Evolutionary conservation across 2,888 invertebrate genomes (phyloP), one percentile per base, ranked within the genome.

Genomic region (Synergus itoensis): DNA sequence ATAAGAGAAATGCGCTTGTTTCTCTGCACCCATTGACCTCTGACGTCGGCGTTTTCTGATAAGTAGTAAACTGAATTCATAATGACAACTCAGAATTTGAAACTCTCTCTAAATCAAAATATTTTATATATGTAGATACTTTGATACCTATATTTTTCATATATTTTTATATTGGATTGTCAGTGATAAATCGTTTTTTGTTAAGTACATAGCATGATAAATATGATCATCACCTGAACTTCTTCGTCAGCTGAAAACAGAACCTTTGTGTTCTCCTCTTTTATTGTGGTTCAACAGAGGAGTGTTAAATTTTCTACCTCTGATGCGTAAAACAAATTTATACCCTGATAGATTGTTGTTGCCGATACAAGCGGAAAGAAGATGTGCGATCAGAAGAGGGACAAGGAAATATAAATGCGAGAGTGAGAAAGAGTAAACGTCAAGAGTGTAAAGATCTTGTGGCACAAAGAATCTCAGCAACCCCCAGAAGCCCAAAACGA

Each of bases 11-110:
- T 73, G 73, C 82, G 82, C 80, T 79, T 79, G 81, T 82, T 82
- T 82, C 81, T 84, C 36, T 36, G 36, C 84, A 85, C 84, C 84
- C 83, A 82, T 81, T 85, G 85, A 85, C 86, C 84, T 83, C 80
- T 84, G 83, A 84, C 82, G 84, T 73, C 21, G n/a, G 53, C 36
- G 53, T 8, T 73, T 53, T n/a, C 8, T 16, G 53, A 73, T 48
- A 28, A 73, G 48, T 53, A 48, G 36, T 73, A 73, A 69, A 11
- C 21, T 60, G 14, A 45, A 45, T 53, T 53, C 53, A 28, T 36
- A 36, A 36, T 36, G 36, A 36, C 36, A 36, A 7, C 5, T 36
- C 5, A 36, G 0, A 36, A 36, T 36, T 36, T 36, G 7, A 36
- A 36, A 36, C 5, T 36, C 0, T 5, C 36, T 36, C 36, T 36